Base-by-base conservation (phyloP, 1,140 invertebrate genomes). In the Anthonomus grandis region DNA sequence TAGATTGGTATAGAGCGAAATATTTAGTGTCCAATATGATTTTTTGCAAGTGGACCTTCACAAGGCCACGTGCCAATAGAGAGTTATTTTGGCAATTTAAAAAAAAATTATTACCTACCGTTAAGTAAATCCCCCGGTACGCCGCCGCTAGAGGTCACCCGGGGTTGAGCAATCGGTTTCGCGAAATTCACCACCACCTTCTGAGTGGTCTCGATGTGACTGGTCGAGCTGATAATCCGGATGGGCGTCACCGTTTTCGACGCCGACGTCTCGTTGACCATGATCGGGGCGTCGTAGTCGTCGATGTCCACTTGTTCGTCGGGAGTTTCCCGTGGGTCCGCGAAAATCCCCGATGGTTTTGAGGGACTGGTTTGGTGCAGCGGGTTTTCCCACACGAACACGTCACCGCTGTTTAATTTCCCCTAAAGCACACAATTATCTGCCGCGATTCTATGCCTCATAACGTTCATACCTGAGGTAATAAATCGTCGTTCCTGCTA, bases 321-420 rank as follows among this genome's bases (percentile, higher is more conserved):
- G 0, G 84, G 84, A 2, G 84, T 86, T 21, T 81, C 77, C 0
- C 80, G 78, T 52, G 76, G 79, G 38, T 65, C 77, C 46, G 71
- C 66, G 3, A 38, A 38, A n/a, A n/a, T n/a, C n/a, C n/a, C n/a
- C 6, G 23, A 6, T 3, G 71, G 34, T 21, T 72, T 72, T 15
- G 72, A 76, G 3, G 78, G 75, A 23, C 76, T 78, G 36, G 75
- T 76, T 53, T 77, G 73, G 65, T 85, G 83, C 31, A 88, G 68
- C 0, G 86, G 86, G 77, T 89, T 89, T 64, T 87, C 85, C 86
- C 86, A 89, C 13, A 88, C 74, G 68, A 87, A 89, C 17, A 89
- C 82, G 61, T 87, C 84, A 36, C 83, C 76, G 13, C 67, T 76
- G 48, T 54, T 67, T 17, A 65, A 74, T 49, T 65, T 59, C 24